These are phyloP conservation scores for Micrasema minimum DNA, from an alignment of 1,140 invertebrate species.

Conservation along the genomic window DNA sequence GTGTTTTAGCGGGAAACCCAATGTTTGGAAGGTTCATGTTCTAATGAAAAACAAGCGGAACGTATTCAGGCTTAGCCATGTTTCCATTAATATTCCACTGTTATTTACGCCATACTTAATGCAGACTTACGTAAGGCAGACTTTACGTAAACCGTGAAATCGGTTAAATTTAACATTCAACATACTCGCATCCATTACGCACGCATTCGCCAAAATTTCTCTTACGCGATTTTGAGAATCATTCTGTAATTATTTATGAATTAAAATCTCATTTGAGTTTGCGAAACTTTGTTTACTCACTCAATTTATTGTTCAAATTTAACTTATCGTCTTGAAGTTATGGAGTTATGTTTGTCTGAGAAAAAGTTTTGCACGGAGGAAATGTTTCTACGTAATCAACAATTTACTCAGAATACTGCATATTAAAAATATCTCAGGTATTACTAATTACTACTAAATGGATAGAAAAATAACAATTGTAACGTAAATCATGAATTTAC, in stretches of 20 bases:
- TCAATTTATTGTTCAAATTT: too few species aligned
- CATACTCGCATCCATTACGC: background rate
- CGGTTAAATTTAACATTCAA: constrained; percentile 5
- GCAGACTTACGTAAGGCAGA: constrained; percentile 1
- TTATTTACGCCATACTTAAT: constrained; percentile 16
- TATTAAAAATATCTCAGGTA: too few species aligned
- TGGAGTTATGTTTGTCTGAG: too few species aligned
- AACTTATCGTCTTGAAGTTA: too few species aligned
- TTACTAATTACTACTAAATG: too few species aligned
- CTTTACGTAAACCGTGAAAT: background rate
- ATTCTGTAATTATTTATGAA: constrained; percentile 1
- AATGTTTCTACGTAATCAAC: too few species aligned
- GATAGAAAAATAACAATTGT: too few species aligned
- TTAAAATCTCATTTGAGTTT: constrained; percentile 20
- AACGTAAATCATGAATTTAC: too few species aligned
- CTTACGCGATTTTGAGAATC: background rate
- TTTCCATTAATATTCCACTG: constrained; percentile 28
- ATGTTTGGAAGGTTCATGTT: background rate
- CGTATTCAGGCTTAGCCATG: constrained; percentile 13
- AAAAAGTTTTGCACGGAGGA: too few species aligned
- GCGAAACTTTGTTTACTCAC: background rate
- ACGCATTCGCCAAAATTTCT: background rate
- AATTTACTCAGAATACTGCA: too few species aligned
- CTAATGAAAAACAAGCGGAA: constrained; percentile 29
- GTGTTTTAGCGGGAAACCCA: background rate